Base-by-base conservation (phyloP, 1,140 invertebrate genomes). In the Bactericera cockerelli region DNA sequence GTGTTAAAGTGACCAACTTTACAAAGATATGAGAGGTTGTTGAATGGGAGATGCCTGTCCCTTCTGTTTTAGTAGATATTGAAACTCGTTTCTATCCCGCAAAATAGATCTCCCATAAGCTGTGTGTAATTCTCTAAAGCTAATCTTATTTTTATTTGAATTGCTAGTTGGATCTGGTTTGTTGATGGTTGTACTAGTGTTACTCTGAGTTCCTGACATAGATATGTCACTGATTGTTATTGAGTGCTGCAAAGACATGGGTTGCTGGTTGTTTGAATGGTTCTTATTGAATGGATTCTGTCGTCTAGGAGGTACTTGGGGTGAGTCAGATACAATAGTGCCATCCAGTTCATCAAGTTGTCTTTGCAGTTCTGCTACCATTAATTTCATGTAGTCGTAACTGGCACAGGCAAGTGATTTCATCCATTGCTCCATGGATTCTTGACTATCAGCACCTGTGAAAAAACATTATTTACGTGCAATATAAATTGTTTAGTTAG, bases 381-480 rank as follows among this genome's bases (percentile, higher is more conserved):
- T 91, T 0, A 95, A 73, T 68, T 93, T 94, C 80, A 97, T 90
- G 67, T 96, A 97, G 70, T 96, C 93, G 71, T 96, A 96, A 66
- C 89, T 89, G 0, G 93, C 89, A 74, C 90, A 93, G 0, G 92
- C 89, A 16, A 97, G 70, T 0, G 87, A 84, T 75, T 96, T 97
- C 93, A 98, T 97, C 94, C 94, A 98, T 59, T 82, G 77, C 70
- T 96, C 93, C 88, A 96, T 93, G 2, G 82, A 81, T 62, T 93
- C 87, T 71, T 87, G 76, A 16, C 74, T 76, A 49, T 79, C 74
- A 10, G 67, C 70, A 33, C 64, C 65, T 49, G 42, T 10, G 19
- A 49, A n/a, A 49, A 8, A 49, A 31, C 28, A 31, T 6, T 31
- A 6, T 31, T 31, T 53, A 31, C 28, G n/a, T n/a, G n/a, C n/a